These are phyloP conservation scores for Lamellibrachia satsuma DNA, from an alignment of 2,888 invertebrate genomes.

Conservation along the genomic window DNA sequence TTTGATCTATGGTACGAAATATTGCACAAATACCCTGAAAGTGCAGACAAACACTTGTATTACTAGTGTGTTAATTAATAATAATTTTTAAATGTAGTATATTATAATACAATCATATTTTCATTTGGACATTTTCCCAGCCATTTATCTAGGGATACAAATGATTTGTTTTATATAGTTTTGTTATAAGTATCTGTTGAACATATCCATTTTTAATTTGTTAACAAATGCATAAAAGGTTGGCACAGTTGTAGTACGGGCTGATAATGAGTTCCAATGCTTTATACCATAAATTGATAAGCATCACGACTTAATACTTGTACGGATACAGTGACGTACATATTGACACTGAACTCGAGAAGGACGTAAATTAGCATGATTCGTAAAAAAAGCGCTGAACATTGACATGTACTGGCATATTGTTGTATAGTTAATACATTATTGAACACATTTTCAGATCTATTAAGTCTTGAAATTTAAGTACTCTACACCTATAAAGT, in stretches of 20 bases:
- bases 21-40: too few relatives aligned
- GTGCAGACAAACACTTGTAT: too few relatives aligned
- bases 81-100: too few relatives aligned
- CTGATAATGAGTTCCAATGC: not conserved
- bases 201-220: not conserved
- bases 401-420: not conserved
- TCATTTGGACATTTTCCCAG: too few relatives aligned
- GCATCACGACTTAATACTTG: not conserved
- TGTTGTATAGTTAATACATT: not conserved
- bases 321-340: not conserved
- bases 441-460: not conserved
- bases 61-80: too few relatives aligned
- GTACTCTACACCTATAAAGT: not conserved
- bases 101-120: too few relatives aligned
- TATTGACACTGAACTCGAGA: not conserved
- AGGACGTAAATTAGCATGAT: not conserved
- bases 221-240: not conserved
- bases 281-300: too few relatives aligned
- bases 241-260: not conserved
- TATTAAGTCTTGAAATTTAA: not conserved
- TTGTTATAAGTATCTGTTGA: not conserved
- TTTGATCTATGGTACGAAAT: too few relatives aligned
- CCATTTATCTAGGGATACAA: too few relatives aligned
- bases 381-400: not conserved
- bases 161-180: too few relatives aligned